Evolutionary conservation across 2,797 vertebrate species (phyloP), one percentile per base, ranked within the genome.

Genomic region (Heliangelus exortis): DNA sequence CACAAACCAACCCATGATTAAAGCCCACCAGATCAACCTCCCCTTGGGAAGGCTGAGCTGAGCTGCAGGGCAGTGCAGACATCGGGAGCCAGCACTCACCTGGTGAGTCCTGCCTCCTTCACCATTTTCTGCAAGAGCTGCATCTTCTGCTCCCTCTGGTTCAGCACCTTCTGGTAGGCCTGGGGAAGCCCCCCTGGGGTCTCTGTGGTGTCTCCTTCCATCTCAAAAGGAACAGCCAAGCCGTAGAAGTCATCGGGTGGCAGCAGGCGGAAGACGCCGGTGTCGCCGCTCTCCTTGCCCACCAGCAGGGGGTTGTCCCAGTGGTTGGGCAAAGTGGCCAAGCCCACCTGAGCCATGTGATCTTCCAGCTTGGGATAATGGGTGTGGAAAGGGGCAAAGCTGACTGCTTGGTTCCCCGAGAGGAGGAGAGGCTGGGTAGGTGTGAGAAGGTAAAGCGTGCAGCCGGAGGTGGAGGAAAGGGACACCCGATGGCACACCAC

Each of bases 311-410:
- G 99, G 53, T 92, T 98, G 88, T 99, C 98, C 99, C 99, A 99
- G 96, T 92, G 92, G 85, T 99, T 99, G 13, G 99, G 99, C 71
- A 99, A 98, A 1, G 99, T 99, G 7, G 99, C 99, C 71, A 99
- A 97, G 29, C 99, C 99, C 25, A 98, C 98, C 18, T 97, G 98
- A 90, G 98, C 99, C 99, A 99, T 99, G 89, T 99, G 99, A 75
- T 99, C 99, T 96, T 99, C 99, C 69, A 99, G 97, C 97, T 98
- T 98, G 15, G 99, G 99, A 74, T 99, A 99, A 90, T 99, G 98
- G 1, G 99, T 99, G 96, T 99, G 99, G 97, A 98, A 99, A 54
- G 99, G 99, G 50, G 98, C 99, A 87, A 99, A 98, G 33, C 98
- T 99, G 59, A 99, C 96, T 21, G 96, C 97, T 12, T 96, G 87